These are phyloP conservation scores for Phylloscopus collybita DNA, from an alignment of 2,797 vertebrate genomes.

Conservation along the genomic window DNA sequence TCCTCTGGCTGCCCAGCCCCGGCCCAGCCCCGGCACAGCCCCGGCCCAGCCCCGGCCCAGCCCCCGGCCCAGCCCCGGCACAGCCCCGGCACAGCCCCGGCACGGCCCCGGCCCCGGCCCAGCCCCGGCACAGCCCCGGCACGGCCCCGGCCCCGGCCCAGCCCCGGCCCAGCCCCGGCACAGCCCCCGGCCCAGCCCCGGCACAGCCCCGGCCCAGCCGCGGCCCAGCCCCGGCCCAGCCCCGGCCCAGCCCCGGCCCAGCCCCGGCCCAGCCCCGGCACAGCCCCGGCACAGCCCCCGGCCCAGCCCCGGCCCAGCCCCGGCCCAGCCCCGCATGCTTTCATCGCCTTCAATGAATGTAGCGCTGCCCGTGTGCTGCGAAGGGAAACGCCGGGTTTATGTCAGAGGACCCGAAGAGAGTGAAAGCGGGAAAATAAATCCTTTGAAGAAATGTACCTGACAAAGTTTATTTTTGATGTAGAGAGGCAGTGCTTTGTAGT, in stretches of 20 bases:
- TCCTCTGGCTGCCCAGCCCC: not conserved
- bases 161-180: too few relatives aligned
- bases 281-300: too few relatives aligned
- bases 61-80: not conserved
- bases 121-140: too few relatives aligned
- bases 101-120: too few relatives aligned
- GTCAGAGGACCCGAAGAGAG: constrained; percentile 35
- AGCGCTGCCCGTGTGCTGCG: not conserved
- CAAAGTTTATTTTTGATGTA: constrained; percentile 71
- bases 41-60: not conserved
- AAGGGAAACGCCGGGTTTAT: constrained; percentile 37
- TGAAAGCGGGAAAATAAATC: constrained; percentile 42
- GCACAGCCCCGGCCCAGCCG: too few relatives aligned
- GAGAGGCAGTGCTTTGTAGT: constrained; percentile 75
- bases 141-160: too few relatives aligned
- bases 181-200: too few relatives aligned
- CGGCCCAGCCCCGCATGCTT: constrained; percentile 34
- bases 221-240: too few relatives aligned
- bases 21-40: not conserved
- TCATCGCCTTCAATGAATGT: not conserved
- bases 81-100: too few relatives aligned
- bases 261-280: too few relatives aligned
- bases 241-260: too few relatives aligned
- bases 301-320: too few relatives aligned
- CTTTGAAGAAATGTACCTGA: constrained; percentile 42